Conservation (phyloP, 2,113 vertebrate genomes). For the Trachemys scripta region DNA sequence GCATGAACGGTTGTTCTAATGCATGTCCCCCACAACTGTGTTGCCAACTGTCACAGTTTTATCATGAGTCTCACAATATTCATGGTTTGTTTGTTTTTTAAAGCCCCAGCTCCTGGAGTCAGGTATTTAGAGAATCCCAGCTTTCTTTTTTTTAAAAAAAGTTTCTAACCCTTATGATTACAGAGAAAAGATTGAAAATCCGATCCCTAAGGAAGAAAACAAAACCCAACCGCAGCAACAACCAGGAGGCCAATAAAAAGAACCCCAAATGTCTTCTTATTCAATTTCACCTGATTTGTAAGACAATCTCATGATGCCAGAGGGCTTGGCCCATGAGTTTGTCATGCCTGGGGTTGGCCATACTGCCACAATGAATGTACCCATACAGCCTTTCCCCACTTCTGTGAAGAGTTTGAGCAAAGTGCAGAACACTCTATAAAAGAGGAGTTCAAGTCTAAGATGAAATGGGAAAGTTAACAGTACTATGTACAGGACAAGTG, state of each 20-base stretch:
- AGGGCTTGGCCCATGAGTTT: slow-evolving; percentile 42
- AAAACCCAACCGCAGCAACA: not conserved
- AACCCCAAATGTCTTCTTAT: not conserved
- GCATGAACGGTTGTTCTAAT: not conserved
- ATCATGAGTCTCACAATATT: not conserved
- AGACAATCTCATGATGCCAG: slow-evolving; percentile 17
- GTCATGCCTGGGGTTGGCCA: not conserved
- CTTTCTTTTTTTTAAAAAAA: no score
- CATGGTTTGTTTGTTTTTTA: not conserved
- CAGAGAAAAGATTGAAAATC: slow-evolving; percentile 8
- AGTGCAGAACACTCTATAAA: not conserved
- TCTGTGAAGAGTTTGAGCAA: not conserved
- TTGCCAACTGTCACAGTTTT: not conserved
- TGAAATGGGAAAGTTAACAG: not conserved
- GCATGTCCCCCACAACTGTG: not conserved
- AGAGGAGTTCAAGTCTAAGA: not conserved
- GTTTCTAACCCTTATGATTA: not conserved
- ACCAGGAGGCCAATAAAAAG: slow-evolving; percentile 14
- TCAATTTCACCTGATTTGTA: not conserved
- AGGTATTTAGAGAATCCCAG: not conserved
- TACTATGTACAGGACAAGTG: not conserved
- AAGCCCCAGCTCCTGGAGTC: not conserved
- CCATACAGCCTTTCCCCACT: slow-evolving; percentile 1
- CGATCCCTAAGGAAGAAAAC: not conserved
- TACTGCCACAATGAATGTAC: slow-evolving; percentile 49